A percentile compares a stretch with the other conserved stretches of the same genome.
phyloP scores from a whole-genome alignment of 2,797 vertebrate genomes.

The Cheirogaleus major region DNA sequence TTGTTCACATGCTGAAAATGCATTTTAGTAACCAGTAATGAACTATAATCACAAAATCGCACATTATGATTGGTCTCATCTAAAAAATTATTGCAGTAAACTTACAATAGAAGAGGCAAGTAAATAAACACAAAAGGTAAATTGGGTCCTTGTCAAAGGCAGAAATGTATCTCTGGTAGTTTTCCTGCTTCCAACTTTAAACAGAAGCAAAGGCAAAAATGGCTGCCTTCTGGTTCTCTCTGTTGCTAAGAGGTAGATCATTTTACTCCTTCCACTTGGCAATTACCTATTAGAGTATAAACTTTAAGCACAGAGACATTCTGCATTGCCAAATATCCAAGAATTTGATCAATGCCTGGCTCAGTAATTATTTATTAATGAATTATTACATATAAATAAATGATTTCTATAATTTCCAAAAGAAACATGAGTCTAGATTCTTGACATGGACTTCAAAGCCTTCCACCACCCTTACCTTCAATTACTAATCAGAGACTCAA shows the following conservation, averaged over 20 bases:
- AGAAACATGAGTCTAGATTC: neutral
- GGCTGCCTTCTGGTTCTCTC: neutral
- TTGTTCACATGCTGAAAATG: neutral
- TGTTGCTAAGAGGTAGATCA: neutral
- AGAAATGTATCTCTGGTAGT: neutral
- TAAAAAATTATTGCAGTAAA: neutral
- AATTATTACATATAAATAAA: conserved; percentile 2
- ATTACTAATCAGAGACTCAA: neutral
- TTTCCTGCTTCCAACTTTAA: conserved; percentile 27
- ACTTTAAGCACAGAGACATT: neutral
- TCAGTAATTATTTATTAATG: conserved; percentile 15
- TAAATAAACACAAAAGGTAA: neutral
- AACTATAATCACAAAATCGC: neutral
- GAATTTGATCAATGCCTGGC: neutral
- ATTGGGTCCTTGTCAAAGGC: neutral
- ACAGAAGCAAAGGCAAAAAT: neutral
- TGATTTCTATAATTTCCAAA: neutral
- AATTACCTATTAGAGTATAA: neutral
- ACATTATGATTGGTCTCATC: neutral
- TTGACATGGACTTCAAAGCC: neutral
- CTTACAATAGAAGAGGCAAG: neutral
- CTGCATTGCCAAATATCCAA: neutral
- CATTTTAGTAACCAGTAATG: neutral
- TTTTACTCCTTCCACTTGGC: neutral
- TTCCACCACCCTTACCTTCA: neutral